Evolutionary conservation across 1,140 invertebrate genomes (phyloP).

Genomic region (Arctopsyche grandis): DNA sequence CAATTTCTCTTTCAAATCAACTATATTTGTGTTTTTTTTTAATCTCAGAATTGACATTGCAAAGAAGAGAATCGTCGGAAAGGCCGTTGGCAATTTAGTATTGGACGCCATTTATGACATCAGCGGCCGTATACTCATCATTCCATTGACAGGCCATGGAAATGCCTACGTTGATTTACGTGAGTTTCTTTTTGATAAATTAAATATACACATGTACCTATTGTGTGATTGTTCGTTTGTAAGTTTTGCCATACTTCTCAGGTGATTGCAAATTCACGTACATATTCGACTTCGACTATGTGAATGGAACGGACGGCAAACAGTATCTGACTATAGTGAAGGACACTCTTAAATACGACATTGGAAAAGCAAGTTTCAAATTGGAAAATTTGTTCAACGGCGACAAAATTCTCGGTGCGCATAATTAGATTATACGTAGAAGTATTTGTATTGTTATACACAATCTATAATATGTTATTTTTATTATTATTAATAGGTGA

Average conservation of each 20-base stretch:
- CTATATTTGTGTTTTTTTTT: background rate
- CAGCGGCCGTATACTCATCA: conserved; percentile 54
- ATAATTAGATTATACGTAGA: background rate
- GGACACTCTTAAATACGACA: conserved; percentile 46
- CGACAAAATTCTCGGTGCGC: conserved; percentile 56
- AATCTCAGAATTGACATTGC: conserved; percentile 51
- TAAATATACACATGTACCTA: too few species aligned
- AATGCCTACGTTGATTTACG: conserved; percentile 49
- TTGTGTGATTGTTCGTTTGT: background rate
- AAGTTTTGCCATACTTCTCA: conserved; percentile 30
- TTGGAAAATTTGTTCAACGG: conserved; percentile 58
- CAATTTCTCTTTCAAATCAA: too few species aligned
- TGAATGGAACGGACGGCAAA: conserved; percentile 47
- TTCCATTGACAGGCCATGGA: conserved; percentile 56
- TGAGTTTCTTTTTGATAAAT: conserved; percentile 45
- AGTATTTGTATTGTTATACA: background rate
- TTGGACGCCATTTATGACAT: conserved; percentile 53
- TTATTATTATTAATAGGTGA: conserved; percentile 43
- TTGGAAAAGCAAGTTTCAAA: conserved; percentile 54
- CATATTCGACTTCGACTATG: conserved; percentile 49
- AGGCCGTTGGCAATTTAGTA: conserved; percentile 47
- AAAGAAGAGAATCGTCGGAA: conserved; percentile 46
- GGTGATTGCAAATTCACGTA: conserved; percentile 49
- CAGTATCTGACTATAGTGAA: conserved; percentile 50
- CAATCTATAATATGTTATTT: background rate